A percentile compares a stretch with the other conserved stretches of the same genome.
phyloP scores from a whole-genome alignment of 2,888 invertebrate species.

The Patella ulyssiponensis region DNA sequence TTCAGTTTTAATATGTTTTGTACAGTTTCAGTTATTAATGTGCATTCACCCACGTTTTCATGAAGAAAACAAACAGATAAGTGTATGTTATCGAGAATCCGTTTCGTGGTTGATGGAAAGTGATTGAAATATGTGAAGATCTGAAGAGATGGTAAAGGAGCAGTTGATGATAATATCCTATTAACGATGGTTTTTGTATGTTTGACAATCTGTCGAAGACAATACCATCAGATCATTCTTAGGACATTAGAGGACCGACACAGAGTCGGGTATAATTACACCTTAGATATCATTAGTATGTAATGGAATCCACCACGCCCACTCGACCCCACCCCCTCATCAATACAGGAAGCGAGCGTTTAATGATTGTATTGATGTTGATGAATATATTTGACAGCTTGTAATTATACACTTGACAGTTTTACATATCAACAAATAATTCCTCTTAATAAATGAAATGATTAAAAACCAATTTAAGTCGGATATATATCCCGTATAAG shows the following conservation, averaged over 20 bases:
- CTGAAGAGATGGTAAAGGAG: too few relatives aligned
- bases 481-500: not conserved
- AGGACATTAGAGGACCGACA: not conserved
- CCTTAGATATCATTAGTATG: not conserved
- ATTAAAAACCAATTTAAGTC: conserved; percentile 11
- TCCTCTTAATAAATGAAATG: conserved; percentile 8
- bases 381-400: not conserved
- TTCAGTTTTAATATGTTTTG: too few relatives aligned
- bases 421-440: conserved; percentile 10
- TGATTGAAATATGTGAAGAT: too few relatives aligned
- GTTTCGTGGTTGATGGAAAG: too few relatives aligned
- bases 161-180: too few relatives aligned
- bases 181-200: too few relatives aligned
- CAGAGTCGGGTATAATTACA: not conserved
- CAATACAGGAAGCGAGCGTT: conserved; percentile 6
- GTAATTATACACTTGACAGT: conserved; percentile 7
- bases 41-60: too few relatives aligned
- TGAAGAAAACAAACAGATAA: too few relatives aligned
- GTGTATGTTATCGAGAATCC: too few relatives aligned
- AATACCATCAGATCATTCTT: not conserved
- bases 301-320: conserved; percentile 2
- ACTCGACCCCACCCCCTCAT: not conserved
- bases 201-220: too few relatives aligned
- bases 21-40: too few relatives aligned
- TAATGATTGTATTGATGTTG: not conserved